These are phyloP conservation scores for Poeciliopsis presidionis DNA, from an alignment of 2,797 vertebrate genomes.

Conservation along the genomic window DNA sequence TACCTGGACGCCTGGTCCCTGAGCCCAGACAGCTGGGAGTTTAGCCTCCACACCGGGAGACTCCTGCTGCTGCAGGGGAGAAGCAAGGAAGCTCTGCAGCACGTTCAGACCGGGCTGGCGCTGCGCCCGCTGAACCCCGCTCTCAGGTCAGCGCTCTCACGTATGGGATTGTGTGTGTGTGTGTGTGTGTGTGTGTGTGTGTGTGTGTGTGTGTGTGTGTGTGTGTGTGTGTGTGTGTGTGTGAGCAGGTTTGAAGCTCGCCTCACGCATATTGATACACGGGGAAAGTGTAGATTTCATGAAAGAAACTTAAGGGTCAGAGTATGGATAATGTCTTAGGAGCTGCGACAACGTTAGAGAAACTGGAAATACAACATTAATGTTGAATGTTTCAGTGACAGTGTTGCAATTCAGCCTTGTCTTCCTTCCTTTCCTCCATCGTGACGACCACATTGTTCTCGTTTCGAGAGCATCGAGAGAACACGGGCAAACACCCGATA, in stretches of 20 bases:
- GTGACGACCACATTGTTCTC: not conserved
- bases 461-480: not conserved
- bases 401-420: not conserved
- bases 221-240: too few relatives aligned
- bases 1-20: conserved; percentile 80
- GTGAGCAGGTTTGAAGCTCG: not conserved
- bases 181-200: too few relatives aligned
- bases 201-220: not conserved
- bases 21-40: conserved; percentile 74
- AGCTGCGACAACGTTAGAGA: not conserved
- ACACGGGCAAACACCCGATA: too few relatives aligned
- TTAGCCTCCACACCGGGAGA: conserved; percentile 73
- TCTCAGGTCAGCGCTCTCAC: conserved; percentile 58
- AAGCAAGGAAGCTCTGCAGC: conserved; percentile 69
- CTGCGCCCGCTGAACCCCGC: conserved; percentile 65
- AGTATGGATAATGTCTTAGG: not conserved
- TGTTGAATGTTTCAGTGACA: not conserved
- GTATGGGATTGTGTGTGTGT: not conserved
- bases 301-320: not conserved
- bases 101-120: conserved; percentile 71
- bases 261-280: not conserved
- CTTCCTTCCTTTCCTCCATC: not conserved
- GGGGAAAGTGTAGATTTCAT: not conserved
- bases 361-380: not conserved
- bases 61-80: conserved; percentile 71